Percentiles rank a stretch among this genome's conserved stretches.
These are phyloP conservation scores for Hippocampus guttulatus DNA, from an alignment of 2,113 vertebrate species.

Conservation along the genomic window DNA sequence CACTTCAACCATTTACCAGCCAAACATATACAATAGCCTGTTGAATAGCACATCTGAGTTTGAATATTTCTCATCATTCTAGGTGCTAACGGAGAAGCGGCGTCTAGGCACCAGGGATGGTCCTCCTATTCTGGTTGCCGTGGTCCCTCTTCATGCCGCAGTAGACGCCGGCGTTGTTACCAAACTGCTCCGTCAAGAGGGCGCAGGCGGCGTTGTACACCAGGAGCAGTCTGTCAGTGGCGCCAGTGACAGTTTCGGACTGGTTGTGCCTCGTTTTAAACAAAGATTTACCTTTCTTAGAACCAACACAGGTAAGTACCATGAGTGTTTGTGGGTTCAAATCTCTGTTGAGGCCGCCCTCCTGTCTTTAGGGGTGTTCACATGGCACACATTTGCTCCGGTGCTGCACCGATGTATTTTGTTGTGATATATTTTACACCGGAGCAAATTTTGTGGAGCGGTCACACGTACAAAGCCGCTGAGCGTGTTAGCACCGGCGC, in stretches of 20 bases:
- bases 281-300: slow-evolving; percentile 85
- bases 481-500: no score
- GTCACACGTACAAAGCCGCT: no score
- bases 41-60: background rate
- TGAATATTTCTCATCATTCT: background rate
- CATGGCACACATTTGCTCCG: no score
- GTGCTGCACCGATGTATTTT: no score
- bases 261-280: slow-evolving; percentile 82
- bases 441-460: no score
- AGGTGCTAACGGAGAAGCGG: slow-evolving; percentile 91
- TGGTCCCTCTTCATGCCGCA: slow-evolving; percentile 78
- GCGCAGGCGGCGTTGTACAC: slow-evolving; percentile 60
- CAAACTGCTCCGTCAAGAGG: slow-evolving; percentile 71
- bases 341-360: no score
- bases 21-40: background rate
- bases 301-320: slow-evolving; percentile 72
- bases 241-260: slow-evolving; percentile 69
- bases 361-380: no score
- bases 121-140: slow-evolving; percentile 85
- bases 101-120: slow-evolving; percentile 84
- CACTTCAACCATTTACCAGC: no score
- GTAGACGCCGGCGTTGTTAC: slow-evolving; percentile 54
- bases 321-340: background rate
- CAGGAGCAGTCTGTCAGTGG: slow-evolving; percentile 51
- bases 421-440: no score